Evolutionary conservation across 1,140 invertebrate species (phyloP), one percentile per base, ranked within the genome.

Genomic region (Brachionus calyciflorus): DNA sequence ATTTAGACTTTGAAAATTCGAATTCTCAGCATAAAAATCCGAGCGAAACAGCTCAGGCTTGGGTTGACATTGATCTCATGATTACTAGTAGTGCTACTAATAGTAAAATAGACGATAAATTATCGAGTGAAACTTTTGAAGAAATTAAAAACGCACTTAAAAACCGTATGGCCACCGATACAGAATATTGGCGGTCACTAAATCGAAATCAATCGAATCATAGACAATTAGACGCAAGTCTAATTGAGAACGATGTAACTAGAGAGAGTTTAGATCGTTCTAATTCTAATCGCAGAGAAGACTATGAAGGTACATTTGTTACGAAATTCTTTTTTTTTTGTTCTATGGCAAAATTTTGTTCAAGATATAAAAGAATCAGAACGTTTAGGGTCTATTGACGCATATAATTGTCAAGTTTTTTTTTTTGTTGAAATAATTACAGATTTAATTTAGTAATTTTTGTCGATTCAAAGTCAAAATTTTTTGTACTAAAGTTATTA

Each of bases 1-100:
- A 73, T 41, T 73, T 73, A 40, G 69, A 73, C n/a, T 73, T 73
- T 49, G 69, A 73, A 30, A 73, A 51, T 26, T 37, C 33, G 33
- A 73, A 51, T 26, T 7, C 21, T 17, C 37, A 70, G 14, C 2
- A 30, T 40, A 37, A 24, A 21, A 33, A 73, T 4, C 3, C 17
- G 19, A 55, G 30, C n/a, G 46, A 73, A 24, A 24, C 69, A 5
- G 12, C 44, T 40, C 30, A 40, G n/a, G 37, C 69, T 12, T 37
- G 69, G 30, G 69, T 73, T 26, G 69, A 73, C 19, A 73, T 73
- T 17, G 69, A 73, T 51, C 26, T 73, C 12, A 51, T 73, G 46
- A 73, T 73, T 4, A 73, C 69, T 17, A 49, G 69, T 21, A 73
- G 69, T 55, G 33, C 44, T 2, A 51, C 69, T 37, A 55, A 49